A percentile compares a stretch with the other conserved stretches of the same genome.
phyloP scores from a whole-genome alignment of 2,797 vertebrate genomes.

The Propithecus deckenii region DNA sequence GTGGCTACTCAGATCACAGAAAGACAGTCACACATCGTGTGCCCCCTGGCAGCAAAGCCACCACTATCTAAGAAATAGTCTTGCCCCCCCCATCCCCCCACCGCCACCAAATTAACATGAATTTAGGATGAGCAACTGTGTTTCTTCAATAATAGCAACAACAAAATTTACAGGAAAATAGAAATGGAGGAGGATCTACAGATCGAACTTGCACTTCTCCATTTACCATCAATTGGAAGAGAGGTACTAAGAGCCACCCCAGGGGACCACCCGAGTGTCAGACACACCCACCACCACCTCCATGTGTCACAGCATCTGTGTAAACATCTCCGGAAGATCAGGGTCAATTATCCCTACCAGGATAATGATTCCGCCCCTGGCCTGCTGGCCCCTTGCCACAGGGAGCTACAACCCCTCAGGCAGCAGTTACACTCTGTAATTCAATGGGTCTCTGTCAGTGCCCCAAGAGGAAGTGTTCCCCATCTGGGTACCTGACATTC shows the following conservation, averaged over 20 bases:
- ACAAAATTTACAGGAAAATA: background rate
- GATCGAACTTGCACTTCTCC: background rate
- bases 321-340: background rate
- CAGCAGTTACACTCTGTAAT: no score
- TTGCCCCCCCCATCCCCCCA: background rate
- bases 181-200: background rate
- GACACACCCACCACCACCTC: background rate
- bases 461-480: background rate
- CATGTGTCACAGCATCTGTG: background rate
- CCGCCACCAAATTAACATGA: background rate
- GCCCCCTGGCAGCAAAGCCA: background rate
- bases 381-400: background rate
- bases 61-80: background rate
- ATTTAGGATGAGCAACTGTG: background rate
- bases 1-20: background rate
- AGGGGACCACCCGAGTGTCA: background rate
- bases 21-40: background rate
- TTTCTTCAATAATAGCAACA: background rate
- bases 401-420: background rate
- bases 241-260: background rate
- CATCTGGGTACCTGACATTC: background rate
- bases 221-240: background rate
- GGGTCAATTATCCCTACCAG: background rate
- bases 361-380: background rate
- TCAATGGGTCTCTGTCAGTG: background rate